These are phyloP conservation scores for Dusona sp. DNA, from an alignment of 2,888 invertebrate species.

Conservation along the genomic window DNA sequence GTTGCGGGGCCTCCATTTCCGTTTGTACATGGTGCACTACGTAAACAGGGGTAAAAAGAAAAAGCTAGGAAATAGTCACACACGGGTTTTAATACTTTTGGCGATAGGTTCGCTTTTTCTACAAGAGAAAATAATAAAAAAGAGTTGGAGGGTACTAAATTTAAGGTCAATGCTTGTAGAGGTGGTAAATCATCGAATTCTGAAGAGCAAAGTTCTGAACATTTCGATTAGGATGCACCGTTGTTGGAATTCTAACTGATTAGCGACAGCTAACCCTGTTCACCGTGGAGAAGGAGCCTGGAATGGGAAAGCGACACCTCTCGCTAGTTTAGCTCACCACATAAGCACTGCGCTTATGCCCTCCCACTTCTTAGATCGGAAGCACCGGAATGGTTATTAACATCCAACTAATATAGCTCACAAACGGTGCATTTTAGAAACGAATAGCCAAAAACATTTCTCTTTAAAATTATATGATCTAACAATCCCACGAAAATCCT, in stretches of 20 bases:
- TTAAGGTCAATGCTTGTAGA: not conserved
- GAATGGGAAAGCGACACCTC: not conserved
- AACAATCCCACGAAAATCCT: not conserved
- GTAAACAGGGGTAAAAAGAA: conserved; percentile 11
- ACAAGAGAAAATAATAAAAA: conserved; percentile 13
- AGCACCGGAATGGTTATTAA: no score
- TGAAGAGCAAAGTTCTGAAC: not conserved
- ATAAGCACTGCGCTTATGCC: not conserved
- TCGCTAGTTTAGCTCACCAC: not conserved
- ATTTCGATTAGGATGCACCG: not conserved
- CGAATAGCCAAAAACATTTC: no score
- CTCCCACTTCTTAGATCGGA: not conserved
- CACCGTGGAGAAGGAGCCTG: not conserved
- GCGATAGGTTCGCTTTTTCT: conserved; percentile 35
- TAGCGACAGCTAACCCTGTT: not conserved
- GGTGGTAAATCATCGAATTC: not conserved
- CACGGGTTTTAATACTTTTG: conserved; percentile 49
- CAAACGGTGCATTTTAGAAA: no score
- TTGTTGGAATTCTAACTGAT: not conserved
- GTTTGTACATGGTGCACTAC: not conserved
- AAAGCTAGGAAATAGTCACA: conserved; percentile 14
- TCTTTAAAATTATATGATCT: not conserved
- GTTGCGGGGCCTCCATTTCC: conserved; percentile 37
- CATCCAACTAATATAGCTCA: no score
- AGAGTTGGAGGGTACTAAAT: not conserved